Evolutionary conservation across 2,113 vertebrate species (phyloP).

Genomic region (Colius striatus): DNA sequence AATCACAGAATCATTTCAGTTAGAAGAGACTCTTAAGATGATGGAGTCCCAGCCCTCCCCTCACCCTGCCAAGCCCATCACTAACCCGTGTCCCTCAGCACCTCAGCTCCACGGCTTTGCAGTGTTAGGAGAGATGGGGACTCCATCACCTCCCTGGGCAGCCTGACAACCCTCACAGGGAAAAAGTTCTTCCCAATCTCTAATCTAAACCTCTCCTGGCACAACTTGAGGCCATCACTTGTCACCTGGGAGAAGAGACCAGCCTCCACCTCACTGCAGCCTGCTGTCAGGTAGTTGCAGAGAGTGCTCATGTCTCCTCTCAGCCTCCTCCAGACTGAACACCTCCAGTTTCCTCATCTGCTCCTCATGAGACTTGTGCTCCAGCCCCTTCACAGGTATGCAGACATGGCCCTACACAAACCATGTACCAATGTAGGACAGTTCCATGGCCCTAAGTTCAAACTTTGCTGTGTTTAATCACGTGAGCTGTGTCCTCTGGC

Average conservation of each 20-base stretch:
- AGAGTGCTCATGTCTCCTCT: no score
- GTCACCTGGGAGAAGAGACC: no score
- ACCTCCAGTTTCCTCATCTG: no score
- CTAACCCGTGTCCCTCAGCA: no score
- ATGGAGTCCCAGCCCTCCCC: not conserved
- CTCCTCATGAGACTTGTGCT: no score
- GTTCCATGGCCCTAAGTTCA: not conserved
- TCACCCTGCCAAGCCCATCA: no score
- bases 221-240: not conserved
- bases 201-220: not conserved
- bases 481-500: not conserved
- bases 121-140: no score
- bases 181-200: not conserved
- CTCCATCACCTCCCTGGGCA: not conserved
- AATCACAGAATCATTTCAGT: not conserved
- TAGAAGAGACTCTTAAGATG: not conserved
- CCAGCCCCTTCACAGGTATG: no score
- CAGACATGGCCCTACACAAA: not conserved
- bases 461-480: not conserved
- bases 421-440: not conserved
- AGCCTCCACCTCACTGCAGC: no score
- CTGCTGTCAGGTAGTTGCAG: no score
- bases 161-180: not conserved
- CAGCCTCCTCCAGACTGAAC: no score
- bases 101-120: no score